Evolutionary conservation across 2,888 invertebrate genomes (phyloP).

Genomic region (Brenthis hecate): DNA sequence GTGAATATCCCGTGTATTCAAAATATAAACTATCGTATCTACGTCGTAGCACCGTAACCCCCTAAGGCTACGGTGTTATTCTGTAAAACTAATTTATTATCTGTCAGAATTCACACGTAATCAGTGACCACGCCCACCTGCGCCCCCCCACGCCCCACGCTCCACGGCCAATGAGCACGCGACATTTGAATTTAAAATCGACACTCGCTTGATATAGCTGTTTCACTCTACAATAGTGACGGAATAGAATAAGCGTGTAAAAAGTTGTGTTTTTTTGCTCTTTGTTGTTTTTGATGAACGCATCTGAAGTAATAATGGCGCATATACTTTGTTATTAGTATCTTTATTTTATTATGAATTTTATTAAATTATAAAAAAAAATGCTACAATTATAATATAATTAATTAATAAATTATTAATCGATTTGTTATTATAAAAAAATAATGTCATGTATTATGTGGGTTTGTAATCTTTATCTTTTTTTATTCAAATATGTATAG

Average conservation of each 20-base stretch:
- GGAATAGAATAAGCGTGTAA: constrained; percentile 11
- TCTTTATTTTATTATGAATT: background rate
- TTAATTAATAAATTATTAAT: no score
- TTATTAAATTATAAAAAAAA: no score
- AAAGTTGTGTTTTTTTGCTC: constrained; percentile 9
- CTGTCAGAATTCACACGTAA: constrained; percentile 63
- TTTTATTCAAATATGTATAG: no score
- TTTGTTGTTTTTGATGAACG: background rate
- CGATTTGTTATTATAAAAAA: no score
- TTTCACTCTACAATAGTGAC: constrained; percentile 54
- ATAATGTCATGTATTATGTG: no score
- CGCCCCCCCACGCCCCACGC: constrained; percentile 68
- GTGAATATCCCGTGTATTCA: constrained; percentile 1
- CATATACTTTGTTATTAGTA: background rate
- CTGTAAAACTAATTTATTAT: constrained; percentile 68
- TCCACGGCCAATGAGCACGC: constrained; percentile 74
- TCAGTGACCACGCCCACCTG: constrained; percentile 70
- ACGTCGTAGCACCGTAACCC: constrained; percentile 64
- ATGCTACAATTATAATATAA: no score
- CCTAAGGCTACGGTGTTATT: constrained; percentile 48
- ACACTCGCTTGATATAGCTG: constrained; percentile 58
- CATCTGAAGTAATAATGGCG: background rate
- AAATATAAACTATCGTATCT: constrained; percentile 44
- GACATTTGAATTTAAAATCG: constrained; percentile 65
- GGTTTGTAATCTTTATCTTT: no score